Base-by-base conservation (phyloP, 2,888 invertebrate species). In the Caenorhabditis sp. region DNA sequence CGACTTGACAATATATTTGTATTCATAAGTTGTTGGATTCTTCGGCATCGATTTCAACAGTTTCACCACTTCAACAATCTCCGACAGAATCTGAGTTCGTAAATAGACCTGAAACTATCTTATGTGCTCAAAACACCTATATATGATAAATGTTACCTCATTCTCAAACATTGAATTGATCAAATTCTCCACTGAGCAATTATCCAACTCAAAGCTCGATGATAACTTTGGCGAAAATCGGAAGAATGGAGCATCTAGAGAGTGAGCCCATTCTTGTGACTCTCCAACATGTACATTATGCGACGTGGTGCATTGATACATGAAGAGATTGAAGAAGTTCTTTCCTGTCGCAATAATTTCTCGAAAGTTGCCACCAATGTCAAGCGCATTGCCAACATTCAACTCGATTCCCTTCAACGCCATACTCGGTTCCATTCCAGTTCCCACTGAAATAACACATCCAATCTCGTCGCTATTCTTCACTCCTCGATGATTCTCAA, bases 211-310 rank as follows among this genome's bases (percentile, higher is more conserved):
- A 57, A 96, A 91, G 85, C 95, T 94, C 78, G 91, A 91, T 0
- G 94, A 92, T 86, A 97, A 90, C 85, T 93, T 93, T 0, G 97
- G 97, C 85, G 92, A 93, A 87, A 94, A 93, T 17, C 91, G 88
- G 84, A 89, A 90, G 90, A 93, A 97, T 0, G 95, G 95, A 38
- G 94, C 92, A 59, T 93, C 93, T 59, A 93, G 89, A 85, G 92
- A 92, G 58, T 93, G 92, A 89, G 95, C 95, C 95, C 95, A 95
- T 1, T 95, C 93, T 63, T 95, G 91, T 1, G 95, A 94, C 38
- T 97, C 91, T 87, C 96, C 95, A 14, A 96, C 94, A 20, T 63
- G 77, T 81, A 83, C 77, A 38, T 69, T 69, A 54, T 76, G 72
- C 23, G 77, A 70, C 3, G 72, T 68, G 21, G 68, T 74, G 63